Conservation (phyloP, 2,888 invertebrate species). For the Drosophila monieri region DNA sequence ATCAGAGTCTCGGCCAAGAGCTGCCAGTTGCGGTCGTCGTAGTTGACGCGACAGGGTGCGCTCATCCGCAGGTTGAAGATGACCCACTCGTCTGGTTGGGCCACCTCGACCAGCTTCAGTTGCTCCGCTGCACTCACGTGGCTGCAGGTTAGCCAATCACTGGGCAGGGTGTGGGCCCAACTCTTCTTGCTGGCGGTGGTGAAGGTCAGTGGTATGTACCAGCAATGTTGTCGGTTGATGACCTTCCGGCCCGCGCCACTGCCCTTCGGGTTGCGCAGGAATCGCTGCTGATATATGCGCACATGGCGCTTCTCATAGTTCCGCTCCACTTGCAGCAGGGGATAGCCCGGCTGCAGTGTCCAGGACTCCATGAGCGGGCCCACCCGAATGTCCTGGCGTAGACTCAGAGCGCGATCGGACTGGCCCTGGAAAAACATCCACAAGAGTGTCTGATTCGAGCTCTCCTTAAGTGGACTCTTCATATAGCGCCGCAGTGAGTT, state of each 20-base stretch:
- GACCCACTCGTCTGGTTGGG: conserved; percentile 85
- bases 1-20: conserved; percentile 79
- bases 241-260: conserved; percentile 84
- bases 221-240: conserved; percentile 87
- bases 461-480: conserved; percentile 87
- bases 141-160: conserved; percentile 54
- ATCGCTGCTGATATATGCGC: conserved; percentile 89
- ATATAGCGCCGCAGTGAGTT: conserved; percentile 90
- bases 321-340: conserved; percentile 87
- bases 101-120: conserved; percentile 1
- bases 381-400: conserved; percentile 2
- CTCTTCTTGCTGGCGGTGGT: conserved; percentile 81
- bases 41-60: conserved; percentile 95
- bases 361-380: conserved; percentile 91
- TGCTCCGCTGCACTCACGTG: not conserved
- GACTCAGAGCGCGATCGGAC: conserved; percentile 71
- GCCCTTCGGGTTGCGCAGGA: conserved; percentile 88
- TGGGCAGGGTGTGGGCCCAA: conserved; percentile 82
- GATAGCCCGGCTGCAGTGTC: conserved; percentile 94
- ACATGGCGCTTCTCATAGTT: conserved; percentile 83
- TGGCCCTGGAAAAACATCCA: conserved; percentile 86
- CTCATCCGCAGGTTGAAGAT: conserved; percentile 93
- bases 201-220: conserved; percentile 94
- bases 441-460: conserved; percentile 91
- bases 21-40: conserved; percentile 88